These are phyloP conservation scores for Menura novaehollandiae DNA, from an alignment of 2,113 vertebrate species.

Conservation along the genomic window DNA sequence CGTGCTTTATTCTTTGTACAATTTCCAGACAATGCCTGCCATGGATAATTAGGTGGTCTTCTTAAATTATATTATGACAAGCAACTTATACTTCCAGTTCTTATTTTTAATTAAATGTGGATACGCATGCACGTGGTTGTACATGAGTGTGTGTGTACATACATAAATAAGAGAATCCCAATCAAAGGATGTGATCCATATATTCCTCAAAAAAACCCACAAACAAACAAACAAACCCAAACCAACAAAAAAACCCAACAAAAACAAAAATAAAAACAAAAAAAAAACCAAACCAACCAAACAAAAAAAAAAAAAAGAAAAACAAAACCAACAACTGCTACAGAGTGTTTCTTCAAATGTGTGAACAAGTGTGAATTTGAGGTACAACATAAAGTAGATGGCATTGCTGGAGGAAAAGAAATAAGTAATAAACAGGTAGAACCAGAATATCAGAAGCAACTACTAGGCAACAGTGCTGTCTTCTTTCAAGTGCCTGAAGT, in stretches of 20 bases:
- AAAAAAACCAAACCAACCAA: neutral
- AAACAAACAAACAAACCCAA: neutral
- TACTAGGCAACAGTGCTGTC: neutral
- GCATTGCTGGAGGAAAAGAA: neutral
- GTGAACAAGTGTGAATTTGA: neutral
- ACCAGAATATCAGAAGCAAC: neutral
- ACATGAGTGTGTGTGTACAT: neutral
- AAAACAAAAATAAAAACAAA: neutral
- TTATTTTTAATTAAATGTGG: neutral
- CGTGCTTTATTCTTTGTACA: accelerated
- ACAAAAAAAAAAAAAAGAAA: neutral
- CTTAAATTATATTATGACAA: neutral
- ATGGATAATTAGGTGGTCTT: neutral
- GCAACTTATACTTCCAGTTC: neutral
- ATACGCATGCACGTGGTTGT: neutral
- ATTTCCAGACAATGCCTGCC: neutral
- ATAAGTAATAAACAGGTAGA: neutral
- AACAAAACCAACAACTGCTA: no score
- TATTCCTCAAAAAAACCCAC: neutral
- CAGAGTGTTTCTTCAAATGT: neutral
- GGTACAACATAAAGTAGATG: neutral
- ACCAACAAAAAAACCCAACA: no score
- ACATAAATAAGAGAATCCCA: neutral
- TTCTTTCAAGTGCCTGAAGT: neutral
- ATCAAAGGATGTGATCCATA: neutral